phyloP scores from a whole-genome alignment of 1,140 invertebrate genomes.

The Drosophila hydei region DNA sequence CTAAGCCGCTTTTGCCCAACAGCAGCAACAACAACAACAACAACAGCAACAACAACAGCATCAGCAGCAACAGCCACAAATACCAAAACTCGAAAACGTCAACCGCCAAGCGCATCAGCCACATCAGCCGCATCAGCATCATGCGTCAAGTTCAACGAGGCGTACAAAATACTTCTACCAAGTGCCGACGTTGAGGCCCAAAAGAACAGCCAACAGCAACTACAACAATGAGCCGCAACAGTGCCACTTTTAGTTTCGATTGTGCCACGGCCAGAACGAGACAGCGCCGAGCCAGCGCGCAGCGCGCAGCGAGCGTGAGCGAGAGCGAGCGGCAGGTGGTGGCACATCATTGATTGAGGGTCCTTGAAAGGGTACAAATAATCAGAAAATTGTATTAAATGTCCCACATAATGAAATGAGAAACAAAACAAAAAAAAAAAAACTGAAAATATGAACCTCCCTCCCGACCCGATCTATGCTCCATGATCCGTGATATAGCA shows the following conservation, averaged over 20 bases:
- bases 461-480: background rate
- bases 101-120: conserved; percentile 21
- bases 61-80: too few species aligned
- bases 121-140: conserved; percentile 12
- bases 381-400: conserved; percentile 79
- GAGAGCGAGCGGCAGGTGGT: conserved; percentile 48
- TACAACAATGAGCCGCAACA: conserved; percentile 16
- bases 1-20: conserved; percentile 39
- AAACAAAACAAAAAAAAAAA: conserved; percentile 1
- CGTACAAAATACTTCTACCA: conserved; percentile 66
- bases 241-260: conserved; percentile 24
- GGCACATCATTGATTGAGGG: conserved; percentile 73
- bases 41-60: too few species aligned
- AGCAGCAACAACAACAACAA: background rate
- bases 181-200: conserved; percentile 39
- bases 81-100: conserved; percentile 13
- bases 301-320: background rate
- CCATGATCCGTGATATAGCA: conserved; percentile 55
- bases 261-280: conserved; percentile 8
- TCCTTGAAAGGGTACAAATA: conserved; percentile 80
- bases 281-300: background rate
- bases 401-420: conserved; percentile 68
- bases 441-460: background rate
- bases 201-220: conserved; percentile 3
- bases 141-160: conserved; percentile 65